Evolutionary conservation across 1,140 invertebrate genomes (phyloP), one percentile per base, ranked within the genome.

Genomic region (Xylocopa sonorina): DNA sequence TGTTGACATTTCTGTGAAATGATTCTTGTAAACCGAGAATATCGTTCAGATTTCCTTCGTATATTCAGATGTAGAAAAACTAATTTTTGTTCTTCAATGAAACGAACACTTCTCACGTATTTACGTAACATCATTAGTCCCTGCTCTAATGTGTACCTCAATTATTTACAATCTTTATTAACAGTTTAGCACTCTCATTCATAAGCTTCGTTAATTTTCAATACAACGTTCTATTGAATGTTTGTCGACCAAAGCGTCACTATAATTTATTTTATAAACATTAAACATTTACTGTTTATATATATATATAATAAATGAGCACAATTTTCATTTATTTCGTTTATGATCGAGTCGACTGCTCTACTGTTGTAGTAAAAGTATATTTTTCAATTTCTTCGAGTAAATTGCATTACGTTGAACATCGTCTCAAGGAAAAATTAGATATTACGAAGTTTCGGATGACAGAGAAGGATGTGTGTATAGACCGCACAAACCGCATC

Each of bases 361-460:
- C n/a, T n/a, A n/a, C n/a, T n/a, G n/a, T n/a, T n/a, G n/a, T n/a
- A n/a, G n/a, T n/a, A n/a, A n/a, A n/a, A n/a, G n/a, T n/a, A n/a
- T n/a, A 62, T 38, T 51, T 3, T 32, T 21, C 9, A 10, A 24
- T 68, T 32, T 38, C 50, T 2, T 38, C 14, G 53, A 67, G 62
- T 66, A 38, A 46, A 75, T 63, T 43, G 69, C 48, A 73, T 43
- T 68, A 32, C 57, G 68, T 73, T 29, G 32, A 48, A 64, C 43
- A 50, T n/a, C 81, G 51, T 80, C 55, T 80, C 46, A 48, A 27
- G 48, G 5, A 55, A 74, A 51, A 79, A 69, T 73, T 78, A 84
- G 68, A 83, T 16, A 32, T 71, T 74, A 67, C 29, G 43, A 51
- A 55, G 53, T 57, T 68, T 73, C 53, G 46, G 24, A 50, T 60